phyloP scores from a whole-genome alignment of 2,797 vertebrate genomes.

The Pogonophryne albipinna region DNA sequence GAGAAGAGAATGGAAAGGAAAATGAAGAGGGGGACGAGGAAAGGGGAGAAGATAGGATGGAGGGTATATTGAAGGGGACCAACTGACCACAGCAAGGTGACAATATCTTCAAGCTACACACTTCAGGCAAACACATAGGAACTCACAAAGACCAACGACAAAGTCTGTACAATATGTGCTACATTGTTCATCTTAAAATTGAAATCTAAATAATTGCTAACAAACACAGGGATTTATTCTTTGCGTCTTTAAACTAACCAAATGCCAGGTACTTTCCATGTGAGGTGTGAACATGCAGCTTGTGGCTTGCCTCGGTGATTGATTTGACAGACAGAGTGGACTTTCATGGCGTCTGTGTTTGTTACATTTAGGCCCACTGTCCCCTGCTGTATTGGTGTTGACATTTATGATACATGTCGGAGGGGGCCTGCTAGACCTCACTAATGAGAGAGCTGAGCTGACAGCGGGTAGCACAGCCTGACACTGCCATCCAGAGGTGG shows the following conservation, averaged over 20 bases:
- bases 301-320: conserved; percentile 87
- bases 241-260: conserved; percentile 86
- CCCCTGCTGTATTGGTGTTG: conserved; percentile 96
- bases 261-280: conserved; percentile 83
- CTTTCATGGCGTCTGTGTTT: conserved; percentile 95
- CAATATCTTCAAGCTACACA: conserved; percentile 85
- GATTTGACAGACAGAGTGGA: conserved; percentile 96
- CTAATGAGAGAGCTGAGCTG: conserved; percentile 76
- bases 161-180: conserved; percentile 4
- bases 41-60: conserved; percentile 76
- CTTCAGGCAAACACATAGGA: conserved; percentile 57
- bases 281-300: conserved; percentile 83
- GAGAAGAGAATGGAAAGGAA: conserved; percentile 63
- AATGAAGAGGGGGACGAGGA: conserved; percentile 79
- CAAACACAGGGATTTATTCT: conserved; percentile 58
- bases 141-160: conserved; percentile 18
- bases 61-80: conserved; percentile 72
- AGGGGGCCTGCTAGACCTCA: conserved; percentile 87
- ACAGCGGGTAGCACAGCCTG: conserved; percentile 71
- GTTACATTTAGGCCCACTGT: conserved; percentile 95
- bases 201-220: conserved; percentile 61
- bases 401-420: conserved; percentile 98
- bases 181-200: conserved; percentile 47
- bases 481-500: conserved; percentile 87
- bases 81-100: conserved; percentile 87